phyloP scores from a whole-genome alignment of 2,888 invertebrate species.

The Eupithecia subumbrata region DNA sequence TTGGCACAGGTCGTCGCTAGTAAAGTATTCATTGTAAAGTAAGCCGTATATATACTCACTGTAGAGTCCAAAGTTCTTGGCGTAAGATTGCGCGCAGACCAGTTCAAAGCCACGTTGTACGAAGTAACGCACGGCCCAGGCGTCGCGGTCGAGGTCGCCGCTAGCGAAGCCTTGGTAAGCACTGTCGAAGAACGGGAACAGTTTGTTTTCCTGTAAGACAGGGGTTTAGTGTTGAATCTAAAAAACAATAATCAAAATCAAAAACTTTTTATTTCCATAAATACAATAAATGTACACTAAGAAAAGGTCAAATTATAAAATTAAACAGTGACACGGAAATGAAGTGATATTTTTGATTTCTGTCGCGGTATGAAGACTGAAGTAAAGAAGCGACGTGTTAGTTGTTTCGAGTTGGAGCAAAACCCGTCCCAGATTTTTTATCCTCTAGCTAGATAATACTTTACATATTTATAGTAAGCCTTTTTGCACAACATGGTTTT shows the following conservation, averaged over 20 bases:
- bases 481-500: no score
- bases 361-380: no score
- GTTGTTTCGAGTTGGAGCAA: no score
- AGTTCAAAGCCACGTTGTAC: conserved; percentile 94
- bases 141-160: conserved; percentile 96
- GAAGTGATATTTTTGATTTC: no score
- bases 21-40: not conserved
- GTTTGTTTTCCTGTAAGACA: conserved; percentile 85
- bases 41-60: conserved; percentile 84
- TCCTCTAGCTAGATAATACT: no score
- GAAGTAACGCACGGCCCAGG: conserved; percentile 96
- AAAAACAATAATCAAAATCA: not conserved
- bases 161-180: conserved; percentile 99
- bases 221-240: not conserved
- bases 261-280: no score
- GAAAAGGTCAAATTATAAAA: no score
- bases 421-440: no score
- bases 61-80: conserved; percentile 99
- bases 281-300: no score
- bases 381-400: no score
- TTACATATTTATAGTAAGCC: no score
- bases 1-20: not conserved
- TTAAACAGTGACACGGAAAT: no score
- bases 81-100: conserved; percentile 97
- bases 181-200: conserved; percentile 97